Conservation (phyloP, 2,113 vertebrate species). For the Rallus limicola region DNA sequence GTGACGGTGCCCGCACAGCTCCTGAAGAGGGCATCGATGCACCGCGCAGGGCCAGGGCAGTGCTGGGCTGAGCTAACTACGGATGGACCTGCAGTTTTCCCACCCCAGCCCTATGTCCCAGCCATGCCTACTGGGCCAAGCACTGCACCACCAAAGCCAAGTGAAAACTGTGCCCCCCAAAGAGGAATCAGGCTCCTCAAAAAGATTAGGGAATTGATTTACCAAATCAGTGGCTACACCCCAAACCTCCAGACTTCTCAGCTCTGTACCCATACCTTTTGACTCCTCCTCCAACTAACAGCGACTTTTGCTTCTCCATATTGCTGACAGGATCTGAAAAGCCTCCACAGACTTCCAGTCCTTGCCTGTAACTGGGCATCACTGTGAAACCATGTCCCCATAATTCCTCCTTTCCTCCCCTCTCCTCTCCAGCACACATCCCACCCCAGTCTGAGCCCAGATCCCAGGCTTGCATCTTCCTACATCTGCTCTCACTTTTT, state of each 20-base stretch:
- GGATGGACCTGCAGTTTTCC: background rate
- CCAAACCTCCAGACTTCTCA: background rate
- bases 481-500: background rate
- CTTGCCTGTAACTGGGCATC: background rate
- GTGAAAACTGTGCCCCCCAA: background rate
- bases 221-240: background rate
- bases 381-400: background rate
- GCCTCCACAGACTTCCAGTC: background rate
- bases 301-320: background rate
- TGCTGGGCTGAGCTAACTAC: fast-evolving
- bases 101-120: background rate
- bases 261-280: background rate
- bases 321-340: background rate
- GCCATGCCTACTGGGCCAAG: background rate
- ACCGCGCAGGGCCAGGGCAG: fast-evolving
- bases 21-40: background rate
- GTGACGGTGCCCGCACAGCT: background rate
- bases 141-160: background rate
- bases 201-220: background rate
- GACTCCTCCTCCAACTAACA: background rate
- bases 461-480: background rate
- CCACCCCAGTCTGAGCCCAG: background rate
- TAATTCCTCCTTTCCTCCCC: background rate
- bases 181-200: background rate
- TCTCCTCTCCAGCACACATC: background rate